Evolutionary conservation across 2,113 vertebrate genomes (phyloP).

Genomic region (Gnathonemus longibarbis): DNA sequence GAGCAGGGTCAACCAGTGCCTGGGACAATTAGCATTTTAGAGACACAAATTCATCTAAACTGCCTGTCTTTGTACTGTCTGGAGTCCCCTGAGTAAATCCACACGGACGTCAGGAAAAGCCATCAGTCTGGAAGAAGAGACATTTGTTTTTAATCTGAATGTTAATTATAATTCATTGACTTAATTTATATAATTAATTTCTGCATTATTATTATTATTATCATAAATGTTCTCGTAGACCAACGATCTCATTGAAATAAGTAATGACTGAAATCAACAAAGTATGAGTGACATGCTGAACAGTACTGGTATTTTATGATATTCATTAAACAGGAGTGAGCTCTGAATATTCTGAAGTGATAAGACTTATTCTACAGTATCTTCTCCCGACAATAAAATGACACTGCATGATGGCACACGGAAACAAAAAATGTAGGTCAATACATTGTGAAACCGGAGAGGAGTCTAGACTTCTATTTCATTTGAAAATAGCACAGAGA

Average conservation of each 20-base stretch:
- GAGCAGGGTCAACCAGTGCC: neutral
- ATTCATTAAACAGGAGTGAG: neutral
- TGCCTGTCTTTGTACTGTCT: neutral
- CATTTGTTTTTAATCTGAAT: neutral
- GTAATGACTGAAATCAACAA: neutral
- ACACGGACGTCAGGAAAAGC: neutral
- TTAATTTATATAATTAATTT: neutral
- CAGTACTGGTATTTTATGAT: neutral
- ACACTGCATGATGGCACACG: neutral
- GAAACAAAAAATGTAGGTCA: neutral
- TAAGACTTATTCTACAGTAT: neutral
- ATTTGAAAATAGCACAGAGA: conserved; percentile 1
- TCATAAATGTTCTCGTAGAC: neutral
- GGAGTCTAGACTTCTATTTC: neutral
- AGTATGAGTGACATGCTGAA: neutral
- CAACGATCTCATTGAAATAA: neutral
- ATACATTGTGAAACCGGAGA: neutral
- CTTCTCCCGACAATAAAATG: neutral
- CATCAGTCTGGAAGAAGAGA: neutral
- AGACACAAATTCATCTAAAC: neutral
- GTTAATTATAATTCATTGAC: neutral
- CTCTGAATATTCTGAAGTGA: neutral
- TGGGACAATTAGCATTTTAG: neutral
- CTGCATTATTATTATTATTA: neutral
- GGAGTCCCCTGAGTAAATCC: neutral